Evolutionary conservation across 1,140 invertebrate species (phyloP), one percentile per base, ranked within the genome.

Genomic region (Elysia chlorotica): DNA sequence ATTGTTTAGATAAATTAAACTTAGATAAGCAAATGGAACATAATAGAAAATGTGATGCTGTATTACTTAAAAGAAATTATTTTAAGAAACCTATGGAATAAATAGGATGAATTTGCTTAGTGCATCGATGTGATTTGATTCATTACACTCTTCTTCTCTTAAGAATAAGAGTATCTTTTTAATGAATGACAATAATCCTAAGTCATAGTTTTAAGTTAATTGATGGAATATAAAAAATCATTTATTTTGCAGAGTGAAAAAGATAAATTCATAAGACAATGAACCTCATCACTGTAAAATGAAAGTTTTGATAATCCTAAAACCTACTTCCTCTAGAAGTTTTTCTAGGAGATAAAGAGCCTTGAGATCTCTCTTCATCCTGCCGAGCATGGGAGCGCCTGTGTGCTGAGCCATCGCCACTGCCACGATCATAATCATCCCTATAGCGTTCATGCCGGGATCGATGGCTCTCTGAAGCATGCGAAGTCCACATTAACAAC

Each of bases 401-500:
- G 59, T 71, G 69, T 10, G 59, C 56, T 2, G 69, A 37, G 30
- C 62, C 68, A 57, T 35, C 53, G n/a, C 38, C 69, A 31, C 38
- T 38, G 37, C 21, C 59, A 21, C 28, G 36, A 41, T 25, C 36
- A 1, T 41, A 56, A n/a, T 38, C 31, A n/a, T 19, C n/a, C 57
- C n/a, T n/a, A 1, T 17, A n/a, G 4, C 25, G 2, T 21, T 63
- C 59, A 35, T 41, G 36, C 23, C 38, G 69, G 63, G 57, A 30
- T 31, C 28, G 48, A 48, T 38, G 59, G 33, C n/a, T n/a, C n/a
- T 48, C 69, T 71, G 69, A 71, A 71, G 69, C 69, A 71, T 71
- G 69, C 69, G 63, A 19, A 71, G 37, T 48, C n/a, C n/a, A 48
- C 41, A n/a, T 48, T 48, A 10, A 48, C 41, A 48, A 48, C 41